Evolutionary conservation across 2,113 vertebrate genomes (phyloP).

Genomic region (Python bivittatus): DNA sequence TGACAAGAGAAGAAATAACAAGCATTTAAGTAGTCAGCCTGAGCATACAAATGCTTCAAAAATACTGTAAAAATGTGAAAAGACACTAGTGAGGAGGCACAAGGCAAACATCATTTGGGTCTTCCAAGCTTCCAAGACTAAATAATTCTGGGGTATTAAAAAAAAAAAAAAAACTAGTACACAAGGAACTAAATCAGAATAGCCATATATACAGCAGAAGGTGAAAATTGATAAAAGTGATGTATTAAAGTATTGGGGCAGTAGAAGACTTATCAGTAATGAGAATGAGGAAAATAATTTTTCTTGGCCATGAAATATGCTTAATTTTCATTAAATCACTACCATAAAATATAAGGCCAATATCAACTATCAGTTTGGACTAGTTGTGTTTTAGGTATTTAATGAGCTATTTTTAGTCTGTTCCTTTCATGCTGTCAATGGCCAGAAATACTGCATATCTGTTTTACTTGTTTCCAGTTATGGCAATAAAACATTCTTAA

Average conservation of each 20-base stretch:
- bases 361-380: not conserved
- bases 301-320: not conserved
- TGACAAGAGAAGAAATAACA: not conserved
- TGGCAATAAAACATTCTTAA: not conserved
- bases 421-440: constrained; percentile 38
- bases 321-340: constrained; percentile 12
- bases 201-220: not conserved
- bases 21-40: not conserved
- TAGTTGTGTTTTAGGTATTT: constrained; percentile 3
- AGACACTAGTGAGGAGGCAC: not conserved
- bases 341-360: constrained; percentile 13
- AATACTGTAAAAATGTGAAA: not conserved
- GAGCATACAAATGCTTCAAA: not conserved
- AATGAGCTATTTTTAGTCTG: not conserved
- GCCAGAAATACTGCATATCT: constrained; percentile 10
- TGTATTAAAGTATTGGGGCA: not conserved
- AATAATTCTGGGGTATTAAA: constrained; percentile 10
- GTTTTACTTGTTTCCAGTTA: not conserved
- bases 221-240: not conserved
- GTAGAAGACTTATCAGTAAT: not conserved
- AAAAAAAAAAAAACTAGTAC: not conserved
- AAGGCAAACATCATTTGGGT: not conserved
- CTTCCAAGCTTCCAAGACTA: not conserved
- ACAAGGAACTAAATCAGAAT: not conserved
- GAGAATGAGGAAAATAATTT: not conserved